Evolutionary conservation across 2,113 vertebrate genomes (phyloP).

Genomic region (Nicator chloris): DNA sequence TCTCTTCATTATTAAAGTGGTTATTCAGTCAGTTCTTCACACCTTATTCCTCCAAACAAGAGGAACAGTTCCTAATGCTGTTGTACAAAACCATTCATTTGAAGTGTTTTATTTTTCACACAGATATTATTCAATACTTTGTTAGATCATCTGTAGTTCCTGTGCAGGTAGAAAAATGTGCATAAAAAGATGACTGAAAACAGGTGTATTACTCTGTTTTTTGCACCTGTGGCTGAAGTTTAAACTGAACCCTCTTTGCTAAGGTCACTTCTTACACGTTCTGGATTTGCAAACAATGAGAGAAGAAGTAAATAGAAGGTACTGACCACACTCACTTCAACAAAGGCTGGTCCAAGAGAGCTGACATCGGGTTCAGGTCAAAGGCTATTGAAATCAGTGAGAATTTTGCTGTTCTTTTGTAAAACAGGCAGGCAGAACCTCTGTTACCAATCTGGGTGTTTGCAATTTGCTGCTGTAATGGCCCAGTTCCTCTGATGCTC

Average conservation of each 20-base stretch:
- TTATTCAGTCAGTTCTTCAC: constrained; percentile 58
- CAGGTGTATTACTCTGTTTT: background rate
- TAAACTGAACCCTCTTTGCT: background rate
- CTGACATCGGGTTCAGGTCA: background rate
- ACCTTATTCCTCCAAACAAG: constrained; percentile 44
- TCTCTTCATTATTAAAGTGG: constrained; percentile 62
- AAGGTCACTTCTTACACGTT: background rate
- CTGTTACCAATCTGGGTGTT: background rate
- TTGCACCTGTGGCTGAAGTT: background rate
- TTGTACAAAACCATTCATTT: background rate
- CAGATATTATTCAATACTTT: background rate
- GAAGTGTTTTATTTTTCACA: constrained; percentile 13
- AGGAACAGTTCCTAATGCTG: constrained; percentile 41
- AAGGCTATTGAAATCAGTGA: background rate
- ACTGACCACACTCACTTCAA: background rate
- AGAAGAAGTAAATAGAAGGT: background rate
- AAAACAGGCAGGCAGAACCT: background rate
- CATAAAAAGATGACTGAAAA: background rate
- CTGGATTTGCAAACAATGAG: background rate
- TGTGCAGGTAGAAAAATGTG: background rate
- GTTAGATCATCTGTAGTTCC: background rate
- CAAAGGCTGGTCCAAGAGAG: background rate
- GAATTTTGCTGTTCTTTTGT: background rate
- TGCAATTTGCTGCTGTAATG: background rate
- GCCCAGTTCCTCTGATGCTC: background rate